phyloP scores from a whole-genome alignment of 1,140 invertebrate species.

The Calliopsis andreniformis region DNA sequence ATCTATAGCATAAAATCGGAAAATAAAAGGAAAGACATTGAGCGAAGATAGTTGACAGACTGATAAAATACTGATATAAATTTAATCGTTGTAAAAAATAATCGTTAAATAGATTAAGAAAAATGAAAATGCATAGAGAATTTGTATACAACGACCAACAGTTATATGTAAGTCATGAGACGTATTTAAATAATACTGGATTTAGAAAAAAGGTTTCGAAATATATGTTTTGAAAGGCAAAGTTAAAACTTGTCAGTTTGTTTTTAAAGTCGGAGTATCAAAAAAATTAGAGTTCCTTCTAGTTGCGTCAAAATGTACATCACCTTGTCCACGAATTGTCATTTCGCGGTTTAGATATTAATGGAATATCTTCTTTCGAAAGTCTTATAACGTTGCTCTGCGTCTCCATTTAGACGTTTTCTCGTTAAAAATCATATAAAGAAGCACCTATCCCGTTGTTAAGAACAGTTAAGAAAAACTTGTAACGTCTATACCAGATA shows the following conservation, averaged over 20 bases:
- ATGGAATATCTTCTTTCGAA: slow-evolving; percentile 85
- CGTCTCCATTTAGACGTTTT: slow-evolving; percentile 80
- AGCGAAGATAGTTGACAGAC: not conserved
- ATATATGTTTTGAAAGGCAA: not conserved
- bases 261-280: not conserved
- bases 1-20: slow-evolving; percentile 37
- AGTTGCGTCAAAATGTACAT: slow-evolving; percentile 64
- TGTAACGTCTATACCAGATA: not conserved
- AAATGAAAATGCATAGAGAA: not conserved
- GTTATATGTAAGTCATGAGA: not conserved
- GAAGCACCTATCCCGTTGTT: not conserved
- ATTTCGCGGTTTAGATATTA: slow-evolving; percentile 83
- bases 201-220: not conserved
- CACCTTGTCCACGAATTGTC: slow-evolving; percentile 82
- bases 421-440: slow-evolving; percentile 25
- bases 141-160: not conserved
- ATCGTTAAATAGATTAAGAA: no score
- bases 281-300: slow-evolving; percentile 1
- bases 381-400: slow-evolving; percentile 81
- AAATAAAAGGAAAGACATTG: not conserved
- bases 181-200: not conserved
- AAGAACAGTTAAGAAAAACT: slow-evolving; percentile 34
- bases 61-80: no score
- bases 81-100: no score
- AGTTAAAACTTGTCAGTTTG: not conserved